Evolutionary conservation across 2,888 invertebrate genomes (phyloP).

Genomic region (Myathropa florea): DNA sequence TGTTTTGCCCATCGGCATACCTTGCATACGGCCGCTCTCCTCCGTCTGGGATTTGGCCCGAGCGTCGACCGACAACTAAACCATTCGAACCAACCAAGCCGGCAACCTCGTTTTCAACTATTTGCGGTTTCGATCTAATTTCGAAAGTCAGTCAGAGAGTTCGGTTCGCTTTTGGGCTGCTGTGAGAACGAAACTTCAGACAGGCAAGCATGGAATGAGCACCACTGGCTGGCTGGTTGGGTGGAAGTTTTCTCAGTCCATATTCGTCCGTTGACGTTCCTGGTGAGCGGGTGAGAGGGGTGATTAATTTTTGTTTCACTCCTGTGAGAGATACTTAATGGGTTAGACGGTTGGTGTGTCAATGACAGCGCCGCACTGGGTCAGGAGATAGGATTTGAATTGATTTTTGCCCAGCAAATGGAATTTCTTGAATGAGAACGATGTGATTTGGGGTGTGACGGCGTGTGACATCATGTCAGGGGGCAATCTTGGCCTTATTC

Average conservation of each 20-base stretch:
- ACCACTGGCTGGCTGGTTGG: background rate
- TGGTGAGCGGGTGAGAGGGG: background rate
- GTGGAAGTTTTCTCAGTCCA: conserved; percentile 10
- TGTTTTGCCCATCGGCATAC: conserved; percentile 49
- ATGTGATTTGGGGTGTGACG: no score
- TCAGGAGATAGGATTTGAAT: no score
- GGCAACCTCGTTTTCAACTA: conserved; percentile 56
- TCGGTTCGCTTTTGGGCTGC: conserved; percentile 11
- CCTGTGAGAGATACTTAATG: no score
- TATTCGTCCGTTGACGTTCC: background rate
- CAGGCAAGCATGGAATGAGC: background rate
- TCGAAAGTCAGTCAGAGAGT: conserved; percentile 50
- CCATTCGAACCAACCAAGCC: conserved; percentile 16
- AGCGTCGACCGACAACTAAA: conserved; percentile 17
- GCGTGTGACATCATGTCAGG: no score
- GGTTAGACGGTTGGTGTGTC: no score
- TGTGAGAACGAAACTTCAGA: background rate
- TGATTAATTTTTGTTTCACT: background rate
- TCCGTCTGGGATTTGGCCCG: background rate
- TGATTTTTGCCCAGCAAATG: no score
- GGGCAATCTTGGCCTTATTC: no score
- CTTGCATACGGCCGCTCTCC: background rate
- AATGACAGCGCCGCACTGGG: no score
- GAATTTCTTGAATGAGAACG: no score
- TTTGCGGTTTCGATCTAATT: conserved; percentile 64